Evolutionary conservation across 2,113 vertebrate species (phyloP), one percentile per base, ranked within the genome.

Genomic region (Cairina moschata): DNA sequence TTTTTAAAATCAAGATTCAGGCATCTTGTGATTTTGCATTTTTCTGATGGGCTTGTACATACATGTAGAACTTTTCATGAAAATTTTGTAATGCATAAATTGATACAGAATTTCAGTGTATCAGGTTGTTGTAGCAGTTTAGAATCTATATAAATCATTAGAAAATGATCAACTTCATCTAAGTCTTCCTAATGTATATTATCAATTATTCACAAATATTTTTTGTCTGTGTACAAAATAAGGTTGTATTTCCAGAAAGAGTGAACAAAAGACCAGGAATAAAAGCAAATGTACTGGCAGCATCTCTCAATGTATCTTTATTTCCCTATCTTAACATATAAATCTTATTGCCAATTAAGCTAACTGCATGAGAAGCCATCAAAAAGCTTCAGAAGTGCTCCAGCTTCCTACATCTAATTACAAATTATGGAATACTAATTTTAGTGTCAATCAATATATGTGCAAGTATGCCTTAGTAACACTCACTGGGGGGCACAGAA

Each of bases 341-440:
- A 93, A 85, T 76, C 48, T 54, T 74, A 89, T 42, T 96, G 68
- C 72, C 75, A 95, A 76, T 96, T 97, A 96, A 96, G 83, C 50
- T 92, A 91, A 65, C 77, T 95, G 83, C 26, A 23, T 87, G 85
- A 96, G 94, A 96, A 95, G 31, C 86, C 95, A 91, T 93, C 94
- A 97, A 38, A 98, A 95, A 76, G 79, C 82, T 90, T 91, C 95
- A 92, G 90, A 97, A 96, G 96, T 96, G 79, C 66, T 94, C 77
- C 59, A 91, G 89, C 88, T 97, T 98, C 94, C 94, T 97, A 88
- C 91, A 44, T 94, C 82, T 97, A 96, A 97, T 98, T 98, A 93
- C 95, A 97, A 92, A 97, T 96, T 95, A 84, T 2, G 0, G 91
- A 97, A 85, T 95, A 83, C 93, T 97, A 93, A 98, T 98, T 97